Base-by-base conservation (phyloP, 2,797 vertebrate species). In the Melopsittacus undulatus region DNA sequence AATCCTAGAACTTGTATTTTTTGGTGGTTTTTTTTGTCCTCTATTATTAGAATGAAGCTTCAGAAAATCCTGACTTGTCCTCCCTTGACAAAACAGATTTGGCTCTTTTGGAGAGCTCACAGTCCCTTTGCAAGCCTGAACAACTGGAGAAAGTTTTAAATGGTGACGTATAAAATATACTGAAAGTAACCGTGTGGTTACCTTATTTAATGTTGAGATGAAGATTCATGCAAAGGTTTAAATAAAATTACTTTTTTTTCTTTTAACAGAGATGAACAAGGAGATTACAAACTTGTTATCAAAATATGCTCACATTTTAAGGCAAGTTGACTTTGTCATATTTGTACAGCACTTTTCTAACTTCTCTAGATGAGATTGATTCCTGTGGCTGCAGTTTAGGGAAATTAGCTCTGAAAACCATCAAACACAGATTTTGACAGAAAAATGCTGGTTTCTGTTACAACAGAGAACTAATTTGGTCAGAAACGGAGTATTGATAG, bases 271-370 rank as follows among this genome's bases (percentile, higher is more conserved):
- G 73, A 95, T 96, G 57, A 97, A 78, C 94, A 97, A 98, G 84
- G 98, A 98, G 94, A 97, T 98, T 94, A 97, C 87, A 87, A 86
- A 72, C 51, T 95, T 98, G 63, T 83, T 98, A 74, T 96, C 97
- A 87, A 95, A 98, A 89, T 98, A 98, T 82, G 97, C 97, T 89
- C 96, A 97, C 62, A 90, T 97, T 70, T 94, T 98, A 96, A 98
- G 98, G 98, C 97, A 98, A 98, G 97, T 97, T 56, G 27, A 76
- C 17, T 24, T 72, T 21, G 21, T 69, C 16, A 14, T 54, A 2
- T 70, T 83, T 64, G 36, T 49, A n/a, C 30, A 43, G 59, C 15
- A 57, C 5, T 56, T 70, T 42, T 40, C 19, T 14, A 18, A 20
- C 11, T 61, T 77, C 8, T 57, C 12, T 61, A 21, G 32, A 2